These are phyloP conservation scores for Epinephelus cyanopodus DNA, from an alignment of 2,113 vertebrate species.

Conservation along the genomic window DNA sequence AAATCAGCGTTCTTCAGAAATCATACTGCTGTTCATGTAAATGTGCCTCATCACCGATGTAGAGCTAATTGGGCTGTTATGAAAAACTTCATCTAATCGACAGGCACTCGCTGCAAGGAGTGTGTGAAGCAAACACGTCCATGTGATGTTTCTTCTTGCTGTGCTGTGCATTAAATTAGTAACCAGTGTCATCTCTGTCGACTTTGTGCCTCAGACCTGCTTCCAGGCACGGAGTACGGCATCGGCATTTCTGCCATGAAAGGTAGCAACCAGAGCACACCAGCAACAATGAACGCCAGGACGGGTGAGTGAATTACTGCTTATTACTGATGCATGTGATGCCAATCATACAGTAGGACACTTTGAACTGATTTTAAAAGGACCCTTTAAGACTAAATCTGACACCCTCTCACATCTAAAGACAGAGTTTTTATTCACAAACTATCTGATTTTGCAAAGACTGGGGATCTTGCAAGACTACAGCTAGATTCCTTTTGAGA, in stretches of 20 bases:
- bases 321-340: not conserved
- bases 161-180: conserved; percentile 15
- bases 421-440: no score
- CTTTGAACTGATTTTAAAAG: no score
- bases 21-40: conserved; percentile 25
- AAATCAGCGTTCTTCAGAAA: not conserved
- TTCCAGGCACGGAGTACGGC: conserved; percentile 97
- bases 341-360: no score
- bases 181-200: not conserved
- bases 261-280: conserved; percentile 92
- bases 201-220: conserved; percentile 85
- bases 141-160: not conserved
- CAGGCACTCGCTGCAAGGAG: conserved; percentile 9
- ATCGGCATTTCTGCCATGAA: conserved; percentile 93
- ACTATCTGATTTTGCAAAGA: no score
- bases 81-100: conserved; percentile 32
- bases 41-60: conserved; percentile 30
- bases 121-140: not conserved
- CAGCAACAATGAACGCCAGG: conserved; percentile 96
- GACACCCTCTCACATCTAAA: no score
- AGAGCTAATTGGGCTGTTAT: conserved; percentile 44
- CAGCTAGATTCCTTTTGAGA: no score
- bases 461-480: no score
- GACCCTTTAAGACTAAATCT: no score
- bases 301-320: conserved; percentile 87